A percentile compares a stretch with the other conserved stretches of the same genome.
phyloP scores from a whole-genome alignment of 2,888 invertebrate genomes.

The Liopterus haemorrhoidalis region DNA sequence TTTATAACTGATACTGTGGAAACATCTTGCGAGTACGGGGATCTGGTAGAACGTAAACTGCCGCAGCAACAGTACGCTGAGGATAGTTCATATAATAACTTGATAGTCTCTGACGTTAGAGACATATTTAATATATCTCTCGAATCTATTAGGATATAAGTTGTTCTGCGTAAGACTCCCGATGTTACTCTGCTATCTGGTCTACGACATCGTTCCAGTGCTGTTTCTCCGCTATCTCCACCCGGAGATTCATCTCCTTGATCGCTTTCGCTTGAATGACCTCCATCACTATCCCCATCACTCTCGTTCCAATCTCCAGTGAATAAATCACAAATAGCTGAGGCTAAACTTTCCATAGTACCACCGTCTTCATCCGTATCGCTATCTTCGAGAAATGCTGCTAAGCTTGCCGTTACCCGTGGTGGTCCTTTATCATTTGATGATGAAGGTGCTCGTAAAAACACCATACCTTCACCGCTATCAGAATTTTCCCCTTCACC shows the following conservation, averaged over 20 bases:
- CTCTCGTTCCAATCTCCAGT: conserved; percentile 52
- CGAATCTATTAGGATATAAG: conserved; percentile 63
- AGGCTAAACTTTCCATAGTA: conserved; percentile 62
- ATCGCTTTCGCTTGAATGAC: conserved; percentile 54
- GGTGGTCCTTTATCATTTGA: conserved; percentile 33
- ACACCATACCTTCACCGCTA: conserved; percentile 46
- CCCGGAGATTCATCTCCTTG: conserved; percentile 43
- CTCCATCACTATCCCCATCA: conserved; percentile 43
- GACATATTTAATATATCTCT: conserved; percentile 62
- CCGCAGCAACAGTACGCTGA: too few species aligned
- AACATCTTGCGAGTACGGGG: conserved; percentile 43
- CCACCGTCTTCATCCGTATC: conserved; percentile 71
- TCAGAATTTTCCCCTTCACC: conserved; percentile 13
- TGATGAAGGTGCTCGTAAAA: conserved; percentile 35
- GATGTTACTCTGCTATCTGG: conserved; percentile 28
- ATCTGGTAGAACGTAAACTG: conserved; percentile 45
- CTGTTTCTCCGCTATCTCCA: conserved; percentile 40
- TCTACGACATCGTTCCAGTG: conserved; percentile 24
- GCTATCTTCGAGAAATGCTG: conserved; percentile 56
- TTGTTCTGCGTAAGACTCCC: conserved; percentile 45
- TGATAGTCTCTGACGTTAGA: conserved; percentile 60
- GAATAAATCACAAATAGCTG: conserved; percentile 71
- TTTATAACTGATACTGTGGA: conserved; percentile 52
- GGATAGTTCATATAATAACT: conserved; percentile 49
- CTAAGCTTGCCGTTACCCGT: conserved; percentile 49